A percentile compares a stretch with the other conserved stretches of the same genome.
These are phyloP conservation scores for Neoseiulus cucumeris DNA, from an alignment of 1,140 invertebrate genomes.

Conservation along the genomic window DNA sequence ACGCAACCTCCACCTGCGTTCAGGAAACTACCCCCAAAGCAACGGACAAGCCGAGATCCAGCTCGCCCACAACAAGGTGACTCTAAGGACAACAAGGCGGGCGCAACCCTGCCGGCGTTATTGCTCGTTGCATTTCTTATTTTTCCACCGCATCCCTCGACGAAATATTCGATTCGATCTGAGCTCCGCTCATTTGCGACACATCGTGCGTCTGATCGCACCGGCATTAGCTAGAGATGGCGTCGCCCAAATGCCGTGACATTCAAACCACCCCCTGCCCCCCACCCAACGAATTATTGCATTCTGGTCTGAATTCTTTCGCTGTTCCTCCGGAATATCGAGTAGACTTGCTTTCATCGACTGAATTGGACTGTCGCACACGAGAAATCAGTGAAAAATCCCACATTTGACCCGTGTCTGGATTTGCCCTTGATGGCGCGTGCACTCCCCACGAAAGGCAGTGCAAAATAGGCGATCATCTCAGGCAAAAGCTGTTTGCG, in stretches of 20 bases:
- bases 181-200: background rate
- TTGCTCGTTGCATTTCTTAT: background rate
- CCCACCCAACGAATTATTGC: background rate
- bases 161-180: background rate
- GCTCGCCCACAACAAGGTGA: constrained; percentile 10
- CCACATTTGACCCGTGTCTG: background rate
- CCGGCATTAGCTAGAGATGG: background rate
- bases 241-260: constrained; percentile 10
- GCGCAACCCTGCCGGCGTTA: background rate
- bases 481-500: too few species aligned
- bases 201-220: background rate
- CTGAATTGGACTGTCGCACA: background rate
- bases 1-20: too few species aligned
- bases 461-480: too few species aligned
- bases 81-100: constrained; percentile 8
- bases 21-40: too few species aligned
- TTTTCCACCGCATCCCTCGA: background rate
- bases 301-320: background rate
- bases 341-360: background rate
- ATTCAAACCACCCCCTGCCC: background rate
- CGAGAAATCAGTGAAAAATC: background rate
- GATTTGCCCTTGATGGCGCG: too few species aligned
- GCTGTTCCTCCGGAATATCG: background rate
- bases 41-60: too few species aligned
- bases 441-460: too few species aligned